A percentile compares a stretch with the other conserved stretches of the same genome.
Conservation (phyloP, 2,113 vertebrate species). For the Girardinichthys multiradiatus region DNA sequence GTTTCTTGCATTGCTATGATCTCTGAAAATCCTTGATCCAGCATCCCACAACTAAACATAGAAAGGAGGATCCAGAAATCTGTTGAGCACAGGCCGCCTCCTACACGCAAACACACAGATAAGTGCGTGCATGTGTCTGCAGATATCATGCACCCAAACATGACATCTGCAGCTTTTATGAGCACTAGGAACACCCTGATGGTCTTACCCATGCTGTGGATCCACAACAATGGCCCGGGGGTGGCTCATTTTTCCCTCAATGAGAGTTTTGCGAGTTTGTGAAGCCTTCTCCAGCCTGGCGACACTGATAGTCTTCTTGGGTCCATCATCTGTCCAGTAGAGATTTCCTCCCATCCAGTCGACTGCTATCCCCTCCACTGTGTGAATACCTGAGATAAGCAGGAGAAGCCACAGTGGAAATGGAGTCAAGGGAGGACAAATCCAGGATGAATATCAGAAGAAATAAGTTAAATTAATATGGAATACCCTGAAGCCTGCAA, state of each 20-base stretch:
- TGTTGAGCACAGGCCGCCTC: conserved; percentile 15
- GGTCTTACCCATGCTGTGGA: conserved; percentile 89
- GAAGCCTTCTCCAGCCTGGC: conserved; percentile 94
- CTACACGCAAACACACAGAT: conserved; percentile 26
- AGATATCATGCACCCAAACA: too few species aligned
- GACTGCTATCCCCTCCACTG: conserved; percentile 94
- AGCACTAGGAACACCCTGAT: conserved; percentile 1
- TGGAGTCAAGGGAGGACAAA: conserved; percentile 3
- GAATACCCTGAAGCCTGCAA: not conserved
- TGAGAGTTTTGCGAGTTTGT: conserved; percentile 92
- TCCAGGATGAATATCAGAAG: conserved; percentile 4
- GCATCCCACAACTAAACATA: conserved; percentile 10
- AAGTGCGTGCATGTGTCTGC: not conserved
- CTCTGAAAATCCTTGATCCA: conserved; percentile 14
- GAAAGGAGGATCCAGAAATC: not conserved
- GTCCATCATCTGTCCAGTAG: conserved; percentile 97
- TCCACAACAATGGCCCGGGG: conserved; percentile 96
- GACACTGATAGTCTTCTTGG: conserved; percentile 96
- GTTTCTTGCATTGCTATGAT: conserved; percentile 4
- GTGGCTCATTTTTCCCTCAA: conserved; percentile 97
- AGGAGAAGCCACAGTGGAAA: conserved; percentile 8
- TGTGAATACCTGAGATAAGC: conserved; percentile 88
- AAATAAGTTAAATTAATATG: conserved; percentile 11
- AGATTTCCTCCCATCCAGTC: conserved; percentile 99
- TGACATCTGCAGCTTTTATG: conserved; percentile 1